Percentiles rank a stretch among this genome's conserved stretches.
These are phyloP conservation scores for Phrixothrix hirtus DNA, from an alignment of 2,888 invertebrate genomes.

Conservation along the genomic window DNA sequence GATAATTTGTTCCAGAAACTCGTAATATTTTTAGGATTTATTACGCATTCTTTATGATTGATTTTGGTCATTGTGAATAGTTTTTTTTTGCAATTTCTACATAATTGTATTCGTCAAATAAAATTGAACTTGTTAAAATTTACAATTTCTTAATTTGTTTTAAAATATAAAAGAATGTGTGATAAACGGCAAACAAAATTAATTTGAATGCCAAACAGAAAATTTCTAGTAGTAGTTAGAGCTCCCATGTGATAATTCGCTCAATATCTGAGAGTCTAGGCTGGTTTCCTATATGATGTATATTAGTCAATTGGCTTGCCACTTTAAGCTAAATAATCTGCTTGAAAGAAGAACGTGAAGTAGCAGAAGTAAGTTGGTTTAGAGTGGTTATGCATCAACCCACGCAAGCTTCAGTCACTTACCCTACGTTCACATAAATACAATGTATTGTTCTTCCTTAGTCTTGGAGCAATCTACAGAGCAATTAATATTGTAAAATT, in stretches of 20 bases:
- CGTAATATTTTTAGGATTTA: no score
- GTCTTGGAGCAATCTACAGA: conserved; percentile 45
- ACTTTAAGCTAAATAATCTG: conserved; percentile 27
- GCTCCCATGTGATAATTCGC: conserved; percentile 52
- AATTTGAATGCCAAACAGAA: conserved; percentile 20
- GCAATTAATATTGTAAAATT: conserved; percentile 25
- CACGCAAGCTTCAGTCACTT: conserved; percentile 41
- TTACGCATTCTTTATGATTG: no score
- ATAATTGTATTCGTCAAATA: no score
- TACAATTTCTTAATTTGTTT: no score
- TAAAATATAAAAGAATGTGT: neutral
- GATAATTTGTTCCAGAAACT: no score
- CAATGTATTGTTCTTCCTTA: conserved; percentile 53
- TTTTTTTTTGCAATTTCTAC: no score
- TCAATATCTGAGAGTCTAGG: conserved; percentile 44
- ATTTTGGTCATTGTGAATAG: no score
- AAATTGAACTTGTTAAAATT: no score
- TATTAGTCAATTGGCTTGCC: conserved; percentile 33
- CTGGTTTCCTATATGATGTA: conserved; percentile 42
- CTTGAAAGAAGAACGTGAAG: conserved; percentile 9
- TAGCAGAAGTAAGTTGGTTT: conserved; percentile 21
- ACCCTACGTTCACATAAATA: conserved; percentile 42
- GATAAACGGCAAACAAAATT: neutral
- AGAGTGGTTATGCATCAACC: conserved; percentile 25
- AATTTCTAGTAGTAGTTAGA: conserved; percentile 41